Percentiles rank a stretch among this genome's conserved stretches.
Evolutionary conservation across 2,797 vertebrate genomes (phyloP).

Genomic region (Gymnothorax javanicus): DNA sequence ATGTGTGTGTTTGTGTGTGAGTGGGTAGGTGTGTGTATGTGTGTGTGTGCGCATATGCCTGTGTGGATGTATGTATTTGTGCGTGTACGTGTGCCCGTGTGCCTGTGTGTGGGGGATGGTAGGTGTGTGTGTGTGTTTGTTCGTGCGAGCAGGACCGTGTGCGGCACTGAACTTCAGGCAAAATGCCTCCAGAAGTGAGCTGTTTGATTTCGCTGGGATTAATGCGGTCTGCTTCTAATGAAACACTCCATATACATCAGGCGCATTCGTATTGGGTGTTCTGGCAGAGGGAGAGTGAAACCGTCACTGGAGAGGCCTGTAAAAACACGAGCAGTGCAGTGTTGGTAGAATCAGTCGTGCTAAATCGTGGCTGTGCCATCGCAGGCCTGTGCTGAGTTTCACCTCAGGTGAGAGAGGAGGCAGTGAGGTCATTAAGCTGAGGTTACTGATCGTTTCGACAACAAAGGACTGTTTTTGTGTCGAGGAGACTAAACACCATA

Average conservation of each 20-base stretch:
- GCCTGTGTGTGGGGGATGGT: too few relatives aligned
- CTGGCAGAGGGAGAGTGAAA: conserved; percentile 60
- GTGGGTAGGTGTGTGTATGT: background rate
- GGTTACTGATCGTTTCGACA: background rate
- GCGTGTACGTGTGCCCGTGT: too few relatives aligned
- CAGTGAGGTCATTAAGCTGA: conserved; percentile 40
- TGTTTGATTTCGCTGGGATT: conserved; percentile 47
- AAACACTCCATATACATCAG: conserved; percentile 70
- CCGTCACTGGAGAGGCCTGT: conserved; percentile 57
- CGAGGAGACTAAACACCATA: background rate
- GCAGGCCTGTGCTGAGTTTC: conserved; percentile 55
- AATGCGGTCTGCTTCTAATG: conserved; percentile 73
- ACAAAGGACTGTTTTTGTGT: background rate
- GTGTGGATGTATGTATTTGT: too few relatives aligned
- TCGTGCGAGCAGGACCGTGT: conserved; percentile 53
- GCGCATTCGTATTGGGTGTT: conserved; percentile 64
- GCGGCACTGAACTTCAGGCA: conserved; percentile 52
- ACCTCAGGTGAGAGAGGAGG: conserved; percentile 60
- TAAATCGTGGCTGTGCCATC: conserved; percentile 53
- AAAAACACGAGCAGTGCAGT: conserved; percentile 53
- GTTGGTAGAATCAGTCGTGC: conserved; percentile 55
- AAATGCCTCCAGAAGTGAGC: background rate
- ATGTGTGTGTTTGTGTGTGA: too few relatives aligned
- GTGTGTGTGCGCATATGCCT: conserved; percentile 50
- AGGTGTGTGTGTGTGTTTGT: conserved; percentile 33